phyloP scores from a whole-genome alignment of 2,797 vertebrate species.

The Amblyraja radiata region DNA sequence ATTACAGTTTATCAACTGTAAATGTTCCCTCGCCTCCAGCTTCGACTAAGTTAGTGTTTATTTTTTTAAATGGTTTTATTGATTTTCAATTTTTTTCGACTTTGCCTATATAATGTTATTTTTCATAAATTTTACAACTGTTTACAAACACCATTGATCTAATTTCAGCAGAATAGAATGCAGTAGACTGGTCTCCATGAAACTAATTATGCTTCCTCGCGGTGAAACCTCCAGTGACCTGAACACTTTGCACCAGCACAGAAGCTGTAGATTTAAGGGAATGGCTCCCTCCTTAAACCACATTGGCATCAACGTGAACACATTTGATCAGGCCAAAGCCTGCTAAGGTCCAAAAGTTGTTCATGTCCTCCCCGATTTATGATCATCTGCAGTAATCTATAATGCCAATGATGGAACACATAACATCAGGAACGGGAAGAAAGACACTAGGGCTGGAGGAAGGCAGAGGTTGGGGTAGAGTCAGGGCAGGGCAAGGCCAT shows the following conservation, averaged over 20 bases:
- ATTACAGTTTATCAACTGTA: neutral
- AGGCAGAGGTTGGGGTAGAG: neutral
- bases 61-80: neutral
- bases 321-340: neutral
- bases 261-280: neutral
- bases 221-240: neutral
- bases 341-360: neutral
- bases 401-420: neutral
- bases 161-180: neutral
- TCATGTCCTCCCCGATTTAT: neutral
- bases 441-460: neutral
- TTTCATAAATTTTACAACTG: neutral
- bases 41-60: neutral
- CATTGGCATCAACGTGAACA: neutral
- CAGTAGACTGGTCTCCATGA: neutral
- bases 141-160: neutral
- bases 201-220: neutral
- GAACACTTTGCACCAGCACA: neutral
- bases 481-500: neutral
- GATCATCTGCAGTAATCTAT: too few species aligned
- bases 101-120: neutral
- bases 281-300: neutral
- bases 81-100: neutral
- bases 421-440: neutral
- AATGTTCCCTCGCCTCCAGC: neutral